Percentiles rank a stretch among this genome's conserved stretches.
phyloP scores from a whole-genome alignment of 2,797 vertebrate species.

The Garrulus glandarius region DNA sequence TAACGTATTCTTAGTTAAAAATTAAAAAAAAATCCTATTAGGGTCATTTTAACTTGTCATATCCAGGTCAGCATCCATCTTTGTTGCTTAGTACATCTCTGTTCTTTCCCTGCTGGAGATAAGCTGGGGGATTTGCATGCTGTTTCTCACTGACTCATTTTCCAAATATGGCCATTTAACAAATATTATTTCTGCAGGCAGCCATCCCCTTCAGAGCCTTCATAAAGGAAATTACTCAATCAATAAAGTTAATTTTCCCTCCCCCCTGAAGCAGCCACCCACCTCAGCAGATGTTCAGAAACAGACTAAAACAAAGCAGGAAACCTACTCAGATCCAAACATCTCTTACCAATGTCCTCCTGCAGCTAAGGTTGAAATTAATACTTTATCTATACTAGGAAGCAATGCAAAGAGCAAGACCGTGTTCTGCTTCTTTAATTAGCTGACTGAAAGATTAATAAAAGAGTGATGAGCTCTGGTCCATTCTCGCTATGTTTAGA shows the following conservation, averaged over 20 bases:
- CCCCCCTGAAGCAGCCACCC: conserved; percentile 24
- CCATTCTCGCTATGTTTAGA: not conserved
- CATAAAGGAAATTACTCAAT: conserved; percentile 61
- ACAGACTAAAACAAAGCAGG: conserved; percentile 21
- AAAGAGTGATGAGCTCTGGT: not conserved
- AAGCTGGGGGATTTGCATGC: conserved; percentile 31
- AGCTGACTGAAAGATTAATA: not conserved
- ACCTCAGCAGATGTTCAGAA: conserved; percentile 47
- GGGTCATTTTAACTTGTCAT: not conserved
- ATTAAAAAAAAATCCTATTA: not conserved
- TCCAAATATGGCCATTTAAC: conserved; percentile 39
- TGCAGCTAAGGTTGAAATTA: not conserved
- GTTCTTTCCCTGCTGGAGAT: conserved; percentile 17
- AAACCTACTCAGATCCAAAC: not conserved
- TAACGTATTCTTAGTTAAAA: not conserved
- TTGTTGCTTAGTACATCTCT: not conserved
- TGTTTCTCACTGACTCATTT: conserved; percentile 55
- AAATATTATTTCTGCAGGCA: conserved; percentile 51
- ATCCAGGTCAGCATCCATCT: not conserved
- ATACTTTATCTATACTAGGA: not conserved
- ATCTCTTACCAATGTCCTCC: not conserved
- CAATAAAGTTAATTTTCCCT: conserved; percentile 43
- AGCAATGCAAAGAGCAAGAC: not conserved
- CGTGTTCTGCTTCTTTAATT: not conserved
- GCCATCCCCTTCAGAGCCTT: conserved; percentile 15